Conservation (phyloP, 2,888 invertebrate species). For the Cheilosia impressa region DNA sequence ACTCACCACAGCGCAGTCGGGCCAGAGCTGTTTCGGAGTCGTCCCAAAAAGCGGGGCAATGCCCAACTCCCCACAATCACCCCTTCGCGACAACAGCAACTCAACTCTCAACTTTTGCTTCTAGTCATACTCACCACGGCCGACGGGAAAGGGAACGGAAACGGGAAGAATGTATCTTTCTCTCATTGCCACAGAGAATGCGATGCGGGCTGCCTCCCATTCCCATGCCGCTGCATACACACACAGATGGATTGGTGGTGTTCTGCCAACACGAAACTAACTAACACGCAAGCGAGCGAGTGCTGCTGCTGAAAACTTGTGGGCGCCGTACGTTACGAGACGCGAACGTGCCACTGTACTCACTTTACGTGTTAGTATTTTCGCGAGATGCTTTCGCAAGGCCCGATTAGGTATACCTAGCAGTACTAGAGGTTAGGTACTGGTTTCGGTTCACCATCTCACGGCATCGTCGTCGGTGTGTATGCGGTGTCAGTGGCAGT, state of each 20-base stretch:
- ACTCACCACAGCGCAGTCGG: conserved; percentile 3
- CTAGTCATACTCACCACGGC: conserved; percentile 56
- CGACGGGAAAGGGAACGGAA: background rate
- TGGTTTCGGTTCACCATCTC: conserved; percentile 38
- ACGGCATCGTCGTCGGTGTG: conserved; percentile 11
- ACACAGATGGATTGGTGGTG: conserved; percentile 10
- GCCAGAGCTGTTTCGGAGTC: conserved; percentile 53
- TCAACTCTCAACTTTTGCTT: conserved; percentile 20
- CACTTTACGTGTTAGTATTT: conserved; percentile 75
- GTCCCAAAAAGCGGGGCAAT: conserved; percentile 17
- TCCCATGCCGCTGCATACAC: conserved; percentile 6
- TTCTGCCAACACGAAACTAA: conserved; percentile 28
- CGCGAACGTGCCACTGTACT: conserved; percentile 73
- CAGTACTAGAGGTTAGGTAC: conserved; percentile 27
- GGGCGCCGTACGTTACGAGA: conserved; percentile 74
- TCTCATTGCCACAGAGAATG: conserved; percentile 11
- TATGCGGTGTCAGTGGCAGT: conserved; percentile 42
- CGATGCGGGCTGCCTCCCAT: background rate
- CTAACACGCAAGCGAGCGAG: conserved; percentile 43
- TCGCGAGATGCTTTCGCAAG: conserved; percentile 70
- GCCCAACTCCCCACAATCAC: conserved; percentile 7
- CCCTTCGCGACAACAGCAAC: background rate
- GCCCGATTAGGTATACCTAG: conserved; percentile 49
- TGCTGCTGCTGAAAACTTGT: conserved; percentile 61
- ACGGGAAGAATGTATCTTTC: conserved; percentile 11